A percentile compares a stretch with the other conserved stretches of the same genome.
These are phyloP conservation scores for Thaumatotibia leucotreta DNA, from an alignment of 1,140 invertebrate genomes.

Conservation along the genomic window DNA sequence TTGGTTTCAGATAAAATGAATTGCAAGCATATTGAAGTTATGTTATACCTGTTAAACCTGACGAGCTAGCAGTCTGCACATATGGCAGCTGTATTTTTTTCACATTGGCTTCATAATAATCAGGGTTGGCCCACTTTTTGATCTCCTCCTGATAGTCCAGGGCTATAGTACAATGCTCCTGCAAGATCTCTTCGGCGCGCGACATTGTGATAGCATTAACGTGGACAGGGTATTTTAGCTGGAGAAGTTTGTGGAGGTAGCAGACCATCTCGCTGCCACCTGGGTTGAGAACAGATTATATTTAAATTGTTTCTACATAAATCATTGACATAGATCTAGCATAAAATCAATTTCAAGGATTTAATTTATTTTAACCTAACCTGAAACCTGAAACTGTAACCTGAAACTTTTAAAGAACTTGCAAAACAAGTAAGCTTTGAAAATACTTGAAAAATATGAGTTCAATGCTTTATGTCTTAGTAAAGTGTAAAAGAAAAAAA, in stretches of 20 bases:
- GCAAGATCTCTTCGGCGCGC: conserved; percentile 91
- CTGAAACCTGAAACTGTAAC: too few species aligned
- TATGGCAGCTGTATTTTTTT: conserved; percentile 91
- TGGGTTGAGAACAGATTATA: conserved; percentile 21
- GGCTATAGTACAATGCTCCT: conserved; percentile 87
- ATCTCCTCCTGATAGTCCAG: conserved; percentile 88
- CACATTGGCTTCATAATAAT: conserved; percentile 91
- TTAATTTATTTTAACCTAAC: too few species aligned
- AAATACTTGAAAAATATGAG: too few species aligned
- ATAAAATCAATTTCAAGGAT: too few species aligned
- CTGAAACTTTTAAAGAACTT: too few species aligned
- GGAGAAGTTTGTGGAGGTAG: conserved; percentile 93
- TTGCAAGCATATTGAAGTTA: neutral
- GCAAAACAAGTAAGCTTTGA: too few species aligned
- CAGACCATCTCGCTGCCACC: conserved; percentile 90
- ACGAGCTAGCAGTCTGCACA: conserved; percentile 72
- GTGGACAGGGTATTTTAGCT: conserved; percentile 96
- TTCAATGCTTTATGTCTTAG: too few species aligned
- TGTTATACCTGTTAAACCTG: conserved; percentile 49
- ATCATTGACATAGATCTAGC: too few species aligned
- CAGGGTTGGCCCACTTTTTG: conserved; percentile 86
- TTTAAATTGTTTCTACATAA: too few species aligned
- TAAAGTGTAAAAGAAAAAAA: too few species aligned
- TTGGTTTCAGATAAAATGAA: too few species aligned
- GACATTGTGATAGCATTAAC: conserved; percentile 90